phyloP scores from a whole-genome alignment of 2,888 invertebrate genomes.

The Cordilura impudica region DNA sequence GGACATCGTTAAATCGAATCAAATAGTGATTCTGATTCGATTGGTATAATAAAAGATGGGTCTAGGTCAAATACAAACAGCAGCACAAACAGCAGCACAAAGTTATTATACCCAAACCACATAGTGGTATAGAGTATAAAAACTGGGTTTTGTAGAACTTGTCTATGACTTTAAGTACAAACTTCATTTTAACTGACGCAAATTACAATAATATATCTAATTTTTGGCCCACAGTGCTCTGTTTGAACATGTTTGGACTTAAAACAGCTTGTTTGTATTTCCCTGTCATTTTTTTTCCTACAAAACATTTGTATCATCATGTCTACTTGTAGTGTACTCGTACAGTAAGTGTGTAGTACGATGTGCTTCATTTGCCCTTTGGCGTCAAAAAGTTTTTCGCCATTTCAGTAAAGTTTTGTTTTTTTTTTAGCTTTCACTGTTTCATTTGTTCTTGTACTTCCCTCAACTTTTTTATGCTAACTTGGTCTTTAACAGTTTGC shows the following conservation, averaged over 20 bases:
- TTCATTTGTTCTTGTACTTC: conserved; percentile 33
- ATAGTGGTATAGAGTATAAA: too few species aligned
- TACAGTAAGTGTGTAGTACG: not conserved
- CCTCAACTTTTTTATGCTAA: conserved; percentile 13
- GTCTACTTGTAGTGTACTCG: conserved; percentile 11
- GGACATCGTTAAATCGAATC: too few species aligned
- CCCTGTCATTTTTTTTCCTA: conserved; percentile 15
- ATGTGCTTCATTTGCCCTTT: conserved; percentile 63
- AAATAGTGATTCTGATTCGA: too few species aligned
- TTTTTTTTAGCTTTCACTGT: conserved; percentile 20
- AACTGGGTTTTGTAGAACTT: too few species aligned
- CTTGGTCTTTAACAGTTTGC: conserved; percentile 43
- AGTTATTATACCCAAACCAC: too few species aligned
- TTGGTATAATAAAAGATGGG: too few species aligned
- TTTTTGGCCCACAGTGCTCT: not conserved
- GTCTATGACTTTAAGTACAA: too few species aligned
- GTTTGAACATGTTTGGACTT: conserved; percentile 48
- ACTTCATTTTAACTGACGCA: too few species aligned
- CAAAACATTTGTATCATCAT: conserved; percentile 46
- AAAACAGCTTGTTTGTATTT: conserved; percentile 47
- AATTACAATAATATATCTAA: too few species aligned
- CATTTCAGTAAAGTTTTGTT: conserved; percentile 50
- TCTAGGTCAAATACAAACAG: too few species aligned
- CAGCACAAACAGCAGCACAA: too few species aligned
- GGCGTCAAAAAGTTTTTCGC: conserved; percentile 67